Percentiles rank a stretch among this genome's conserved stretches.
Conservation (phyloP, 2,797 vertebrate genomes). For the Salmo trutta region DNA sequence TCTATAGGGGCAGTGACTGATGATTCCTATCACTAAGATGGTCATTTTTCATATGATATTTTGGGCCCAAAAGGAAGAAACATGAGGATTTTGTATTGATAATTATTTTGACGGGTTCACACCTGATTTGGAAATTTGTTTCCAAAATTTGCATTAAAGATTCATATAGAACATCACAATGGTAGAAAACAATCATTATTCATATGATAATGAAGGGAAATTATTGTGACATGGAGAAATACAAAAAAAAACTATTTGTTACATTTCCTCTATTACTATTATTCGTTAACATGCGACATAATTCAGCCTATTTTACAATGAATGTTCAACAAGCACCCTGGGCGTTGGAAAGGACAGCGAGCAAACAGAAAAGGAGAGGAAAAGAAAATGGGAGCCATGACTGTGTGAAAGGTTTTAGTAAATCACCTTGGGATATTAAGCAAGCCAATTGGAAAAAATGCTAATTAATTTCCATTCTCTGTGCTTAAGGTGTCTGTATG, state of each 20-base stretch:
- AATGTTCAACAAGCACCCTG: slow-evolving; percentile 86
- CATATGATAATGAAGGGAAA: slow-evolving; percentile 71
- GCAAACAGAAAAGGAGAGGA: slow-evolving; percentile 58
- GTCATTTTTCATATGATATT: slow-evolving; percentile 77
- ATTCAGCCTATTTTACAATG: slow-evolving; percentile 78
- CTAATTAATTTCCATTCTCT: slow-evolving; percentile 90
- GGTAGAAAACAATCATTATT: slow-evolving; percentile 65
- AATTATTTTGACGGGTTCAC: slow-evolving; percentile 69
- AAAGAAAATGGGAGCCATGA: slow-evolving; percentile 73
- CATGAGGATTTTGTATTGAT: slow-evolving; percentile 72
- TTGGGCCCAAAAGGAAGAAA: slow-evolving; percentile 73
- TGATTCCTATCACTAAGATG: slow-evolving; percentile 72
- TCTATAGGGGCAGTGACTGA: slow-evolving; percentile 76
- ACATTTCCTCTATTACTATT: slow-evolving; percentile 71
- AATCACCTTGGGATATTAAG: slow-evolving; percentile 86
- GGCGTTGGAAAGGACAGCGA: slow-evolving; percentile 53
- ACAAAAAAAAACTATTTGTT: slow-evolving; percentile 73
- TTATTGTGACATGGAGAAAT: slow-evolving; percentile 72
- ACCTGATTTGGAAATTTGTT: slow-evolving; percentile 80
- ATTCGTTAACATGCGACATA: slow-evolving; percentile 57
- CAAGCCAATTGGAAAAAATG: slow-evolving; percentile 87
- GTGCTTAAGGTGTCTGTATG: slow-evolving; percentile 82
- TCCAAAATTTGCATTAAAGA: slow-evolving; percentile 76
- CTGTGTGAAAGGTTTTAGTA: slow-evolving; percentile 82
- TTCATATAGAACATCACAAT: slow-evolving; percentile 72